These are phyloP conservation scores for Brachystomella parvula DNA, from an alignment of 1,140 invertebrate genomes.

Conservation along the genomic window DNA sequence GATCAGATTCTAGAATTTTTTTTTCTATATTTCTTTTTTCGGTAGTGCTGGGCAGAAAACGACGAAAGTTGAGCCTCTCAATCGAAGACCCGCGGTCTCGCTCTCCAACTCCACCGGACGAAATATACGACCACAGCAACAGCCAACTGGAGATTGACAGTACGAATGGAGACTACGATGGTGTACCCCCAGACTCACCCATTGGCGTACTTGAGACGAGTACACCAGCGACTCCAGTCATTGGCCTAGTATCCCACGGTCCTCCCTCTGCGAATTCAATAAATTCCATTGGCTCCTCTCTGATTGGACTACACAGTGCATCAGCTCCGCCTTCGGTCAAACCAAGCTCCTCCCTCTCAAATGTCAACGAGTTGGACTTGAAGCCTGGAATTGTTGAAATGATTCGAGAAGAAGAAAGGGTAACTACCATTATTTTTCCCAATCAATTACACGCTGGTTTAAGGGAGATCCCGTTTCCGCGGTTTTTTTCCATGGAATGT, in stretches of 20 bases:
- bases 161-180: slow-evolving; percentile 29
- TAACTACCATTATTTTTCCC: slow-evolving; percentile 52
- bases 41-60: too few species aligned
- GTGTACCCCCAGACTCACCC: slow-evolving; percentile 18
- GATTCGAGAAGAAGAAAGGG: slow-evolving; percentile 90
- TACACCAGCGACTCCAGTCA: slow-evolving; percentile 25
- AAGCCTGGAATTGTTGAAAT: slow-evolving; percentile 88
- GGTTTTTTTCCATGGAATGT: not conserved
- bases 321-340: slow-evolving; percentile 22
- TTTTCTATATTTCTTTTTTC: too few species aligned
- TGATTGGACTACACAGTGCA: slow-evolving; percentile 25
- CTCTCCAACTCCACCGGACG: slow-evolving; percentile 24
- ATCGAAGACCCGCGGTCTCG: not conserved
- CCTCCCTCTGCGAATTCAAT: slow-evolving; percentile 37
- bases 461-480: not conserved
- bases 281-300: slow-evolving; percentile 23
- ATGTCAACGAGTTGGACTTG: slow-evolving; percentile 74
- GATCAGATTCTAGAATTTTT: too few species aligned
- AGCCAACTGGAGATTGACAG: slow-evolving; percentile 31
- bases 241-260: slow-evolving; percentile 21
- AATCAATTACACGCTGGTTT: not conserved
- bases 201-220: slow-evolving; percentile 41
- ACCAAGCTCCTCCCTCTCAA: slow-evolving; percentile 41
- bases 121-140: slow-evolving; percentile 28
- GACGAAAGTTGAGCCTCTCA: not conserved